Conservation (phyloP, 2,113 vertebrate genomes). For the Anas platyrhynchos region DNA sequence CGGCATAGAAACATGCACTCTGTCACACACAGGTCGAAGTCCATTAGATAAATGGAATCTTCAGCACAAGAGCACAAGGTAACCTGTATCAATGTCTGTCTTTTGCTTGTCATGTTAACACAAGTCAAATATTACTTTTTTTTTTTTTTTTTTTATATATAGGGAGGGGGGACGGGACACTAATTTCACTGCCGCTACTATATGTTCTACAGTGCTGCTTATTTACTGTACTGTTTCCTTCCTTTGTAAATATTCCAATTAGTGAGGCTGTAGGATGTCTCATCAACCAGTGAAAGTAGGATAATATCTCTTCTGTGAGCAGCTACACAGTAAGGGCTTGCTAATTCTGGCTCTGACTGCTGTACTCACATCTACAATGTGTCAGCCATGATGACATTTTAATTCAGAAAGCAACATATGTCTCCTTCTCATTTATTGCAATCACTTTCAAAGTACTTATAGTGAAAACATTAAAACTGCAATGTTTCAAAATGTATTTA, state of each 20-base stretch:
- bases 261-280: conserved; percentile 55
- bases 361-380: conserved; percentile 56
- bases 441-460: conserved; percentile 51
- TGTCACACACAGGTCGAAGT: neutral
- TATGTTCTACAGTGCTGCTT: conserved; percentile 14
- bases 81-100: neutral
- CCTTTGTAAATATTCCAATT: conserved; percentile 61
- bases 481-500: conserved; percentile 54
- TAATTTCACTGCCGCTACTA: neutral
- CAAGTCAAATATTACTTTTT: neutral
- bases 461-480: conserved; percentile 62
- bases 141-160: neutral
- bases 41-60: neutral
- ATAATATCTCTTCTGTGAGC: conserved; percentile 56
- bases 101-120: neutral
- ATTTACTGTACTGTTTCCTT: conserved; percentile 49
- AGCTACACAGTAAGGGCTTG: conserved; percentile 60
- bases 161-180: neutral
- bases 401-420: conserved; percentile 67
- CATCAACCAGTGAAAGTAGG: conserved; percentile 55
- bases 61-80: neutral
- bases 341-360: conserved; percentile 57
- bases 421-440: conserved; percentile 56
- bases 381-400: conserved; percentile 65
- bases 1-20: neutral